A percentile compares a stretch with the other conserved stretches of the same genome.
Evolutionary conservation across 1,140 invertebrate genomes (phyloP).

Genomic region (Heliothis virescens): DNA sequence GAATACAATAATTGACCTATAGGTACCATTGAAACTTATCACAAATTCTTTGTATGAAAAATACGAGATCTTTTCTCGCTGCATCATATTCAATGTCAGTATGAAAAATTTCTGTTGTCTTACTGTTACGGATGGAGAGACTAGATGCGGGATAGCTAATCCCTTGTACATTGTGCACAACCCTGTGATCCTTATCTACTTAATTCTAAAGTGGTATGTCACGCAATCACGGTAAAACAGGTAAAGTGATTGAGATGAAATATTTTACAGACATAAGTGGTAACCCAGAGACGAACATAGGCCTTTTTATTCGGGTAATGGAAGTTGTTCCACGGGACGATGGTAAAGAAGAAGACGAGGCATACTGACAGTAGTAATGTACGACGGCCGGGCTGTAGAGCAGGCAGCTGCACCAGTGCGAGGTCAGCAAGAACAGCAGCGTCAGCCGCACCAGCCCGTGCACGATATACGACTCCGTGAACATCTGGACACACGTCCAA

Average conservation of each 20-base stretch:
- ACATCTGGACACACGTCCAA: slow-evolving; percentile 46
- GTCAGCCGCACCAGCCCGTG: slow-evolving; percentile 46
- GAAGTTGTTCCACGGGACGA: neutral
- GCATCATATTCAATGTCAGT: too few relatives aligned
- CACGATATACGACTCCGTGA: slow-evolving; percentile 56
- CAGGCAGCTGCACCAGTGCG: slow-evolving; percentile 60
- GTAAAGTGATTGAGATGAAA: too few relatives aligned
- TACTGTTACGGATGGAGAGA: too few relatives aligned
- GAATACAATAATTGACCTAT: neutral
- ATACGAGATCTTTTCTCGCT: too few relatives aligned
- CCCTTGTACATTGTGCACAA: too few relatives aligned
- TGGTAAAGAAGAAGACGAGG: neutral
- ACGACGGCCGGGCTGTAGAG: slow-evolving; percentile 53
- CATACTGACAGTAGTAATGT: slow-evolving; percentile 58
- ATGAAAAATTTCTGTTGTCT: too few relatives aligned
- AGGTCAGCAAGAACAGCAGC: slow-evolving; percentile 45
- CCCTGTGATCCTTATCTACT: too few relatives aligned
- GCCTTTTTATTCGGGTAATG: neutral
- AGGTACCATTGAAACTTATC: neutral
- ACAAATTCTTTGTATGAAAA: too few relatives aligned
- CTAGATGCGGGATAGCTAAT: too few relatives aligned
- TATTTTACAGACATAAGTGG: neutral
- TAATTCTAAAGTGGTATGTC: too few relatives aligned
- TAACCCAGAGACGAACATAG: neutral
- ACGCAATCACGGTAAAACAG: too few relatives aligned